These are phyloP conservation scores for Takifugu flavidus DNA, from an alignment of 2,113 vertebrate species.

Conservation along the genomic window DNA sequence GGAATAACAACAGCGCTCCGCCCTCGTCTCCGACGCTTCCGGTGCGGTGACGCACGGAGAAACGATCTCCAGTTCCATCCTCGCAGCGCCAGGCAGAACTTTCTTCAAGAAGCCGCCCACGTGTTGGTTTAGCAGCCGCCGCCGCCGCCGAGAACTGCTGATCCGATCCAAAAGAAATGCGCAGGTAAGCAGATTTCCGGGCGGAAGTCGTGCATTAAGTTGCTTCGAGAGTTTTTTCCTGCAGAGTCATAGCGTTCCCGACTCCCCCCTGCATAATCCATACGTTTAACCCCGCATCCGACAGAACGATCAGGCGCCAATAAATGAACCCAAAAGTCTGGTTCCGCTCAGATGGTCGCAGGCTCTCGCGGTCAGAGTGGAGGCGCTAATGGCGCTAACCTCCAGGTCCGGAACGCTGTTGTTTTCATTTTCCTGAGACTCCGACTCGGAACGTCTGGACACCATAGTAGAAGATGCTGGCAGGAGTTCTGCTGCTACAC, in stretches of 20 bases:
- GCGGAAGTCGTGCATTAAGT: constrained; percentile 56
- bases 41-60: constrained; percentile 10
- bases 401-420: too few species aligned
- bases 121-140: constrained; percentile 10
- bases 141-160: constrained; percentile 54
- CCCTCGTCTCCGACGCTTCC: constrained; percentile 5
- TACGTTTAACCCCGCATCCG: not conserved
- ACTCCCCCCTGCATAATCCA: not conserved
- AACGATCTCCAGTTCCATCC: not conserved
- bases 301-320: not conserved
- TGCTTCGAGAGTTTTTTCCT: constrained; percentile 35
- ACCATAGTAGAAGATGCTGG: too few species aligned
- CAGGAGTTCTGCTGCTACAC: too few species aligned
- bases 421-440: too few species aligned
- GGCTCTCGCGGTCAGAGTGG: too few species aligned
- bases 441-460: too few species aligned
- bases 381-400: too few species aligned
- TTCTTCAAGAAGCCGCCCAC: constrained; percentile 39
- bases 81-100: constrained; percentile 9
- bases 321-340: not conserved
- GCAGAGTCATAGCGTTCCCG: constrained; percentile 41
- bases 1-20: constrained; percentile 8
- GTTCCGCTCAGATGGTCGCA: too few species aligned
- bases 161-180: constrained; percentile 65
- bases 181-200: constrained; percentile 57